A percentile compares a stretch with the other conserved stretches of the same genome.
Conservation (phyloP, 2,113 vertebrate species). For the Lontra canadensis region DNA sequence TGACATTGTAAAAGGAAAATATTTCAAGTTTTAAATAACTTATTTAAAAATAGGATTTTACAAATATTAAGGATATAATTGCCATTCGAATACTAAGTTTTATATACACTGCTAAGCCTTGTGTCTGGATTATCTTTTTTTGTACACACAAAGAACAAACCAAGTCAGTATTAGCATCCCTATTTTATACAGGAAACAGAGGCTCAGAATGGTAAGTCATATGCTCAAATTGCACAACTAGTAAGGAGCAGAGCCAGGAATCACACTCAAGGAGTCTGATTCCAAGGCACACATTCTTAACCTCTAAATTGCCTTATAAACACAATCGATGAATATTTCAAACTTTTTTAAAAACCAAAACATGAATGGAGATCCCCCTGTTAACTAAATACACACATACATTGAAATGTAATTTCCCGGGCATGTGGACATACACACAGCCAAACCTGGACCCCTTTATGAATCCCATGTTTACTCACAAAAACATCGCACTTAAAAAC, state of each 20-base stretch:
- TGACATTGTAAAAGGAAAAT: neutral
- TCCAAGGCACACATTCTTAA: neutral
- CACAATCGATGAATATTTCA: neutral
- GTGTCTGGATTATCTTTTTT: neutral
- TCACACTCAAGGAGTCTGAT: neutral
- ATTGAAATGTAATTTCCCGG: neutral
- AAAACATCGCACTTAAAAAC: neutral
- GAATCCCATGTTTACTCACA: neutral
- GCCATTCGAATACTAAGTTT: neutral
- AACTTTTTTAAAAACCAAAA: neutral
- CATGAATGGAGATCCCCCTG: neutral
- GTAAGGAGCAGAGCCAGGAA: neutral
- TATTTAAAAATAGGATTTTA: constrained; percentile 18
- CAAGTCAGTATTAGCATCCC: neutral
- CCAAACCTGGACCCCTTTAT: neutral
- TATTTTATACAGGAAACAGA: neutral
- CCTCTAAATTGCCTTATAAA: neutral
- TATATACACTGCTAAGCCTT: neutral
- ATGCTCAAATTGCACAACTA: neutral
- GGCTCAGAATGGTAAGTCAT: neutral
- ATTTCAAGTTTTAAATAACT: constrained; percentile 28
- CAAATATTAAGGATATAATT: neutral
- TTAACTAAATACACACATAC: neutral
- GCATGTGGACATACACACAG: neutral
- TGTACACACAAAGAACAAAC: neutral